These are phyloP conservation scores for Sclerurus mexicanus DNA, from an alignment of 2,113 vertebrate genomes.

Conservation along the genomic window DNA sequence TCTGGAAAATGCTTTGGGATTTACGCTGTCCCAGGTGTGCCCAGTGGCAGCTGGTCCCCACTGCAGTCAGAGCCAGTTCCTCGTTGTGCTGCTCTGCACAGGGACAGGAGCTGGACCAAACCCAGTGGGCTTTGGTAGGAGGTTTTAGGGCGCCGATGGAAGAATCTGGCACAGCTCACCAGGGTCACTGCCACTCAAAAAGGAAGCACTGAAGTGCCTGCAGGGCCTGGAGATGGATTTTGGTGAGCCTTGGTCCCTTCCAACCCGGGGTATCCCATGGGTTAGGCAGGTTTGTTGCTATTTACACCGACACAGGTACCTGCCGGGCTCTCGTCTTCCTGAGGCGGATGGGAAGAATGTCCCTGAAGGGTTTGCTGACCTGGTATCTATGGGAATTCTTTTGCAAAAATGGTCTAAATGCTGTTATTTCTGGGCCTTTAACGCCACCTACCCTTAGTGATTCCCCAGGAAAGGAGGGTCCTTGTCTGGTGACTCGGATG, in stretches of 20 bases:
- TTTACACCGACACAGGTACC: fast-evolving
- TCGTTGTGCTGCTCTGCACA: fast-evolving
- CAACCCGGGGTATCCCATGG: neutral
- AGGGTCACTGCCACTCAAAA: fast-evolving
- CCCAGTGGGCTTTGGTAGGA: fast-evolving
- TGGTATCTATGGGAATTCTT: neutral
- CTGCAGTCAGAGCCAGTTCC: fast-evolving
- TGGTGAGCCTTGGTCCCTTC: neutral
- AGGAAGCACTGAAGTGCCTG: neutral
- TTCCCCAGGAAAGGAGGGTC: neutral
- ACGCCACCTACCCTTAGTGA: neutral
- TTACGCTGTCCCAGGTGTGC: fast-evolving
- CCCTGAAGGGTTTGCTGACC: neutral
- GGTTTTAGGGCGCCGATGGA: neutral
- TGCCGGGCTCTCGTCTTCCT: neutral
- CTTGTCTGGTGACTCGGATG: neutral
- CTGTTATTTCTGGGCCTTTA: neutral
- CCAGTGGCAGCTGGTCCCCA: neutral
- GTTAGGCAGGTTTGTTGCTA: neutral
- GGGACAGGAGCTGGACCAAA: neutral
- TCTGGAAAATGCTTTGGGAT: neutral
- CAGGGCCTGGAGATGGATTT: neutral
- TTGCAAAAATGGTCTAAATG: neutral
- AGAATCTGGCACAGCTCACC: neutral
- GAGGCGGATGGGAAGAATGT: fast-evolving